These are phyloP conservation scores for Corythornis cristatus DNA, from an alignment of 2,113 vertebrate genomes.

Conservation along the genomic window DNA sequence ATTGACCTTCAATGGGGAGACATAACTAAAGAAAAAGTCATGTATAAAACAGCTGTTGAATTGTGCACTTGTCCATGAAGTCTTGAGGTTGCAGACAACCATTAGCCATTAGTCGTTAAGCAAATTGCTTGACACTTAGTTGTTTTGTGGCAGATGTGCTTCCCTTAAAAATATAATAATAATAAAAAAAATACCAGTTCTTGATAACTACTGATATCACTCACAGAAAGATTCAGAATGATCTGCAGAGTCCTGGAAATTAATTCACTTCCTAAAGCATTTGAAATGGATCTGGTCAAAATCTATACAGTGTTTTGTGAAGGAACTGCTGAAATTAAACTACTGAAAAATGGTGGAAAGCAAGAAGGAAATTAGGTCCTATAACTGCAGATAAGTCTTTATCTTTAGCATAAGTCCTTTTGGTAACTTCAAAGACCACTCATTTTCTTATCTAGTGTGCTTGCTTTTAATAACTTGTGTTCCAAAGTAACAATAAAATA, in stretches of 20 bases:
- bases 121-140: neutral
- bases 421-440: constrained; percentile 24
- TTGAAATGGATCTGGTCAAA: constrained; percentile 19
- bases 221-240: neutral
- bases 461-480: neutral
- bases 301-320: neutral
- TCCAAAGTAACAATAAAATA: constrained; percentile 43
- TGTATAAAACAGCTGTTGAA: neutral
- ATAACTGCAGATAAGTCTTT: neutral
- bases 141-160: neutral
- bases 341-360: constrained; percentile 9
- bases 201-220: neutral
- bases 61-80: neutral
- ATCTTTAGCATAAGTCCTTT: constrained; percentile 17
- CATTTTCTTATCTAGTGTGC: neutral
- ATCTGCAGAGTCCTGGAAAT: neutral
- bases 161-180: neutral
- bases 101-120: neutral
- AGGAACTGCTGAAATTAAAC: constrained; percentile 9
- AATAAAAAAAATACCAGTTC: neutral
- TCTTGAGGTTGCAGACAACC: neutral
- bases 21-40: neutral
- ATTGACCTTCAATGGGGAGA: neutral
- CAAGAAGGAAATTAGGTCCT: constrained; percentile 32
- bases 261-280: constrained; percentile 5